Evolutionary conservation across 2,113 vertebrate genomes (phyloP), one percentile per base, ranked within the genome.

Genomic region (Atherinomorus stipes): DNA sequence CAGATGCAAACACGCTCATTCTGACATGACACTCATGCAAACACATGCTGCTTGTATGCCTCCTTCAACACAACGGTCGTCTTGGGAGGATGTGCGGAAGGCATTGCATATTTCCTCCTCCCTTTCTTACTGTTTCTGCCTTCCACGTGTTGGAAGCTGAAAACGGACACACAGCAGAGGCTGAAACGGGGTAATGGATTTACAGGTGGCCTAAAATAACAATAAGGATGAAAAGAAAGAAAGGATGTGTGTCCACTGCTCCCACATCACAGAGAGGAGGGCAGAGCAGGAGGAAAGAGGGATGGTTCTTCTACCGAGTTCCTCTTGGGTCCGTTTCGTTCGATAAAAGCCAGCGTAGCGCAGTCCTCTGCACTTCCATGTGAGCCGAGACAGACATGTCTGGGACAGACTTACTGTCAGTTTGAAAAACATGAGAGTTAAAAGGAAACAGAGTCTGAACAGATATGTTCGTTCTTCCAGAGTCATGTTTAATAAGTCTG

Each of bases 51-150:
- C 84, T 76, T 74, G 76, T 74, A 73, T 12, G 73, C 74, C 80
- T 76, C 78, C 60, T 79, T 86, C 84, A 87, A 70, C 85, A 80
- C 87, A 92, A 91, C 83, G 70, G 84, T 74, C 76, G 76, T 84
- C 81, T 90, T 78, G 93, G 91, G 93, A 95, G 92, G 93, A 93
- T 93, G 84, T 90, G 89, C 37, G 83, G 92, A 93, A 93, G 91
- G 92, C 83, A 84, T 83, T 37, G 18, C 88, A 88, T 70, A 74
- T 88, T 92, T 92, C 90, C 88, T 74, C 71, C 88, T 81, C 66
- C 70, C 76, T 65, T 40, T 61, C 67, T 71, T 77, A 78, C 83
- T 64, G 76, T 71, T 86, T 87, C 74, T 73, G 66, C 63, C 44
- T 54, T 28, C 56, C 85, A 85, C 59, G 88, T 79, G 81, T 37